Conservation (phyloP, 2,888 invertebrate genomes). For the Cartodere bifasciata region DNA sequence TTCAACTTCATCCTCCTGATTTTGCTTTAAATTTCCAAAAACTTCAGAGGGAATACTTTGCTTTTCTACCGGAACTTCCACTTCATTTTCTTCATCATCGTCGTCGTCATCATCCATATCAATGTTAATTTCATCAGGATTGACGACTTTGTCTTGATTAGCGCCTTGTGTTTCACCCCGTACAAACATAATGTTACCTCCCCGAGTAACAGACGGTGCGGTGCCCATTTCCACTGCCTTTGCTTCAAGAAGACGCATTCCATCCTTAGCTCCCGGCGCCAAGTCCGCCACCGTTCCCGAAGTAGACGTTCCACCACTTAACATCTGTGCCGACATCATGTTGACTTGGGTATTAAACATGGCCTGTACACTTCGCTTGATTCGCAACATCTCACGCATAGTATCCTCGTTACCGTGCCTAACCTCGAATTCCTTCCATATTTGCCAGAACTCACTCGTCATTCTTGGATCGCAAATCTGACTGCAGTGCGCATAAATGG, state of each 20-base stretch:
- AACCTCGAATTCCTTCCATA: conserved; percentile 99
- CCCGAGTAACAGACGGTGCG: conserved; percentile 25
- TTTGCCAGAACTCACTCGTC: conserved; percentile 91
- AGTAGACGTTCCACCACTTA: conserved; percentile 59
- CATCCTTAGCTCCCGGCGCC: conserved; percentile 67
- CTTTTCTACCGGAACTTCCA: conserved; percentile 62
- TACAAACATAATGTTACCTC: conserved; percentile 68
- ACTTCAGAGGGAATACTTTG: conserved; percentile 81
- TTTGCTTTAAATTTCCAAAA: conserved; percentile 65
- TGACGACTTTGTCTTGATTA: conserved; percentile 53
- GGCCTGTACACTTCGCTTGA: conserved; percentile 94
- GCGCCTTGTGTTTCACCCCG: conserved; percentile 74
- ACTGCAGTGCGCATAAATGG: conserved; percentile 95
- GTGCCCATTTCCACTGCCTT: conserved; percentile 69
- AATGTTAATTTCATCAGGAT: conserved; percentile 82
- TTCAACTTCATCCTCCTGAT: conserved; percentile 30
- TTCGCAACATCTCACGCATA: conserved; percentile 95
- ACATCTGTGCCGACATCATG: conserved; percentile 98
- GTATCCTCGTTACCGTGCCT: conserved; percentile 99
- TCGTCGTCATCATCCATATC: conserved; percentile 47
- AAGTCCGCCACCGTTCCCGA: conserved; percentile 59
- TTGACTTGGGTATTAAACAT: conserved; percentile 97
- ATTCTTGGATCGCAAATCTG: conserved; percentile 99
- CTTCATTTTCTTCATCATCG: conserved; percentile 37
- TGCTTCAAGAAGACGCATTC: conserved; percentile 79